Evolutionary conservation across 1,140 invertebrate species (phyloP).

Genomic region (Brachionus koreanus): DNA sequence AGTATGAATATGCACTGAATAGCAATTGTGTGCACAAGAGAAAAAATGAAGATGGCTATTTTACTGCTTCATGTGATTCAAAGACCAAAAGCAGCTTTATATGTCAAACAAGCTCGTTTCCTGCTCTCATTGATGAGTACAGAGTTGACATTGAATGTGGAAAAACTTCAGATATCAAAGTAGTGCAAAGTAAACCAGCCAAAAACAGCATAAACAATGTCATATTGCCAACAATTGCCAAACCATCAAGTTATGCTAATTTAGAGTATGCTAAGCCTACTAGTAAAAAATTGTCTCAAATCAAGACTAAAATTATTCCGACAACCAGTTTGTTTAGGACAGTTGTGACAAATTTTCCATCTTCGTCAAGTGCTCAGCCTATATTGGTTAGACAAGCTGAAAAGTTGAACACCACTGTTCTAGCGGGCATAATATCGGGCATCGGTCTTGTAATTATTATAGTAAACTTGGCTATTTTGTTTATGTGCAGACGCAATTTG

Average conservation of each 20-base stretch:
- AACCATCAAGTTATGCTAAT: background rate
- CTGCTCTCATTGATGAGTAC: background rate
- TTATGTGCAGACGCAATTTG: slow-evolving; percentile 16
- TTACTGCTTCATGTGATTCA: slow-evolving; percentile 19
- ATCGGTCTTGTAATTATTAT: slow-evolving; percentile 15
- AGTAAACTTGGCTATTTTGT: slow-evolving; percentile 5
- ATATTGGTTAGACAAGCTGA: background rate
- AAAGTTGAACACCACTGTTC: background rate
- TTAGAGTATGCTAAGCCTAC: background rate
- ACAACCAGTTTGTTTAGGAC: background rate
- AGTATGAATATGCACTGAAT: background rate
- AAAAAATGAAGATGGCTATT: slow-evolving; percentile 40
- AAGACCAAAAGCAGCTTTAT: slow-evolving; percentile 22
- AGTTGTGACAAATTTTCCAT: background rate
- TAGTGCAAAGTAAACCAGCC: background rate
- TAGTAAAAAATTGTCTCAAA: background rate
- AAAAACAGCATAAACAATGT: slow-evolving; percentile 21
- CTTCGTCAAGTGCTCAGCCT: background rate
- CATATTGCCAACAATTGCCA: background rate
- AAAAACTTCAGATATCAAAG: background rate
- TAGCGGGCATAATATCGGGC: background rate
- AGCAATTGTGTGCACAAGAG: slow-evolving; percentile 24
- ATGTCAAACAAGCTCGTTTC: background rate
- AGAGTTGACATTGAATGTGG: background rate
- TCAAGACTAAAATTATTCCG: background rate